Base-by-base conservation (phyloP, 2,113 vertebrate species). In the Melospiza georgiana region DNA sequence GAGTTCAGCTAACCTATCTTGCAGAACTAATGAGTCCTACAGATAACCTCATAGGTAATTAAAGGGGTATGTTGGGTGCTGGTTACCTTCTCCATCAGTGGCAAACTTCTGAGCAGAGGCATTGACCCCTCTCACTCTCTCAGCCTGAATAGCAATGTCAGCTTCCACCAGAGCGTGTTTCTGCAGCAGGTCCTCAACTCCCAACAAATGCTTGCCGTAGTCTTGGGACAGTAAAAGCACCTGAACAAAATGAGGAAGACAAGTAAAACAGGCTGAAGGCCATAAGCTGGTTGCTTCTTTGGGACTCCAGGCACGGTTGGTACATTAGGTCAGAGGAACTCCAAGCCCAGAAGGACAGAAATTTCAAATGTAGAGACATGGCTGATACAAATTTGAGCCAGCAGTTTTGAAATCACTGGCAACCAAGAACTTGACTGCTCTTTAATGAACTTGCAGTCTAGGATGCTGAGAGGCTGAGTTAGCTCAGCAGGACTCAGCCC, bases 101-200 rank as follows among this genome's bases (percentile, higher is more conserved):
- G 99, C 98, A 95, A 98, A 98, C 94, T 98, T 99, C 96, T 98
- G 99, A 57, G 99, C 99, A 27, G 98, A 99, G 65, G 98, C 96
- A 77, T 98, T 98, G 97, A 99, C 99, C 1, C 97, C 98, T 96
- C 98, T 98, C 83, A 99, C 99, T 46, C 99, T 95, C 93, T 99
- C 99, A 27, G 99, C 98, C 94, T 99, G 99, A 94, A 99, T 99
- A 91, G 97, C 97, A 78, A 99, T 99, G 97, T 99, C 99, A 2
- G 99, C 98, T 97, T 99, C 99, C 43, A 99, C 99, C 86, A 99
- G 97, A 14, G 99, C 97, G 0, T 99, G 99, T 93, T 99, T 99
- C 98, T 99, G 99, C 39, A 99, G 97, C 71, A 99, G 97, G 95
- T 99, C 99, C 96, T 99, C 99, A 54, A 99, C 99, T 1, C 99